A percentile compares a stretch with the other conserved stretches of the same genome.
Conservation (phyloP, 2,888 invertebrate species). For the Cylloceria caligata region DNA sequence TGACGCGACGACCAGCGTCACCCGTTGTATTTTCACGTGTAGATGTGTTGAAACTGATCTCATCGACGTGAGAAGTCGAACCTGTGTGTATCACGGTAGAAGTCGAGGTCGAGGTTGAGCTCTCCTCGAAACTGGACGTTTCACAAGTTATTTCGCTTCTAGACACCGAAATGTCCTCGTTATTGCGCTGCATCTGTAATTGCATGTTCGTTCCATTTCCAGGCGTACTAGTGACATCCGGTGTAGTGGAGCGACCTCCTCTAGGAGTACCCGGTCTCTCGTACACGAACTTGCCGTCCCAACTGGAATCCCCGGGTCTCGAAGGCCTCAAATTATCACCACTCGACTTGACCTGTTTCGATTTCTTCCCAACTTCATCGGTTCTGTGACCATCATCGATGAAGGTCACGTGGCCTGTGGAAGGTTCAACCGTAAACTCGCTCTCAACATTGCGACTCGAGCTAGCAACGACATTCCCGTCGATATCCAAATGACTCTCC, state of each 20-base stretch:
- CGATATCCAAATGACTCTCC: conserved; percentile 74
- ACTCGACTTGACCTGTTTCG: conserved; percentile 32
- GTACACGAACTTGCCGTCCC: conserved; percentile 85
- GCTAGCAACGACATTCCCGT: conserved; percentile 75
- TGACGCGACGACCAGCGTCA: conserved; percentile 34
- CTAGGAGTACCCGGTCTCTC: conserved; percentile 67
- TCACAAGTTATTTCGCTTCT: conserved; percentile 52
- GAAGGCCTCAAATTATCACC: conserved; percentile 55
- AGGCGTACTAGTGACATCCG: conserved; percentile 56
- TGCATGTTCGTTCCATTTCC: not conserved
- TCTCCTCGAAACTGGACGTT: conserved; percentile 70
- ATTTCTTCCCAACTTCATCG: conserved; percentile 28
- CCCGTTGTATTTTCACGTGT: conserved; percentile 15
- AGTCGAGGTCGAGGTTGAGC: conserved; percentile 71
- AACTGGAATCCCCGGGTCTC: conserved; percentile 83
- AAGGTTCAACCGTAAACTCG: conserved; percentile 72
- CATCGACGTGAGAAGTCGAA: conserved; percentile 63
- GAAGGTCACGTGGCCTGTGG: conserved; percentile 60
- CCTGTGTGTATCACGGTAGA: conserved; percentile 69
- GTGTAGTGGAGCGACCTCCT: conserved; percentile 37
- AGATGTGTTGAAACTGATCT: conserved; percentile 26
- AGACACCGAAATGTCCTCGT: conserved; percentile 38
- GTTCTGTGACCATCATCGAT: conserved; percentile 53
- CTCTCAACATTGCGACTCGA: conserved; percentile 74
- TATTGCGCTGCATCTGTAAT: conserved; percentile 54